These are phyloP conservation scores for Drosophila mayaguana DNA, from an alignment of 2,888 invertebrate genomes.

Conservation along the genomic window DNA sequence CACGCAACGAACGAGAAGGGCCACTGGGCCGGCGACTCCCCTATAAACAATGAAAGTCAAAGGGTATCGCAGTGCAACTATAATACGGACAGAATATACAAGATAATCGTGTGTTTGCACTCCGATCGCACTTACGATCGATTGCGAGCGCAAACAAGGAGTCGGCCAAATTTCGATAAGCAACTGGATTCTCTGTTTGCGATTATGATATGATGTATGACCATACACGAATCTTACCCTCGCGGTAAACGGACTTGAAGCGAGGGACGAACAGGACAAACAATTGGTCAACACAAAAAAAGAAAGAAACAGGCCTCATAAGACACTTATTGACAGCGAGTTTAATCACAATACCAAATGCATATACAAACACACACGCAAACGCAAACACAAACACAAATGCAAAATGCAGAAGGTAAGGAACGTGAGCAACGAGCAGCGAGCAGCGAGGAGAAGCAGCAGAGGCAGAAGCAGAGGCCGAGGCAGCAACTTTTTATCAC, in stretches of 20 bases:
- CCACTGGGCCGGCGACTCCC: slow-evolving; percentile 38
- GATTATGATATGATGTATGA: slow-evolving; percentile 22
- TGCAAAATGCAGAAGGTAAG: slow-evolving; percentile 14
- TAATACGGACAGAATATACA: background rate
- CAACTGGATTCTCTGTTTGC: slow-evolving; percentile 32
- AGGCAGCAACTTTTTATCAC: slow-evolving; percentile 59
- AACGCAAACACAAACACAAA: slow-evolving; percentile 1
- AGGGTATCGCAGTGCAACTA: slow-evolving; percentile 35
- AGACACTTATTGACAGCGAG: slow-evolving; percentile 51
- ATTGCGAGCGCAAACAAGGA: slow-evolving; percentile 56
- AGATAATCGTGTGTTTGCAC: slow-evolving; percentile 24
- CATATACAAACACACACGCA: background rate
- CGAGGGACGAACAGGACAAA: slow-evolving; percentile 45
- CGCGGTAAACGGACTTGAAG: background rate
- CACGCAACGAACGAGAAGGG: slow-evolving; percentile 47
- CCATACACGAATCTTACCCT: slow-evolving; percentile 26
- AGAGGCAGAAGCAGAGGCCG: background rate
- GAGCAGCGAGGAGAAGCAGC: background rate
- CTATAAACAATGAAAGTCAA: slow-evolving; percentile 25
- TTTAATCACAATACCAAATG: slow-evolving; percentile 37
- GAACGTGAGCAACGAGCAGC: slow-evolving; percentile 13
- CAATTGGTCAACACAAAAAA: slow-evolving; percentile 38
- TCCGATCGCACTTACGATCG: slow-evolving; percentile 53
- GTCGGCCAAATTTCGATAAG: slow-evolving; percentile 44
- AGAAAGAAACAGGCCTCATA: slow-evolving; percentile 12